Base-by-base conservation (phyloP, 1,140 invertebrate species). In the Anoplolepis gracilipes region DNA sequence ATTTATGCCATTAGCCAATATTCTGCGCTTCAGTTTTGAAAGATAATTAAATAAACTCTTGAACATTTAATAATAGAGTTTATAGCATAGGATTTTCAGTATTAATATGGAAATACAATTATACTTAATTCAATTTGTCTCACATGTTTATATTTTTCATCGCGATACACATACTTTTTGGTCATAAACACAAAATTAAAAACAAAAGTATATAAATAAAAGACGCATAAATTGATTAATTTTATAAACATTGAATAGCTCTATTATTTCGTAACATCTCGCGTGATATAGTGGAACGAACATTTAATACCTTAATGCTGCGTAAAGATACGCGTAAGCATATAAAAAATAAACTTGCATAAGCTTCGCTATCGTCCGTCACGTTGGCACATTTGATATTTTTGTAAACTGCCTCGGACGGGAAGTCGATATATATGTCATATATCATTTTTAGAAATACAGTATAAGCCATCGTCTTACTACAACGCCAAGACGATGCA, bases 381-480 rank as follows among this genome's bases (percentile, higher is more conserved):
- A 82, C 67, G 78, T 72, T 46, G 78, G 78, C 78, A 55, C 62
- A 64, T 79, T 53, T 81, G 78, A 81, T 82, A 82, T 72, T 82
- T 82, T 72, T 72, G 53, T 53, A 59, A 82, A 72, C 78, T 69
- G 39, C 53, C 78, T 42, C 53, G 67, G 78, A 82, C 78, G 53
- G 78, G 10, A 72, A 82, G 78, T 82, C 78, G 78, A 82, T 82
- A 82, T 72, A 82, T 55, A 53, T 36, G 33, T 73, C 78, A 62
- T 57, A 42, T 53, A 81, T 81, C 73, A 82, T 73, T 82, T 73
- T 82, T 28, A 61, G 36, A 82, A 73, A 82, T 67, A 53, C 78
- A 81, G 77, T 69, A 11, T 49, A 70, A 69, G 64, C 77, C 65
- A 79, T 69, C 55, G 69, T 70, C 39, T 42, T 11, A 53, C 65